Base-by-base conservation (phyloP, 2,113 vertebrate species). In the Piprites chloris region DNA sequence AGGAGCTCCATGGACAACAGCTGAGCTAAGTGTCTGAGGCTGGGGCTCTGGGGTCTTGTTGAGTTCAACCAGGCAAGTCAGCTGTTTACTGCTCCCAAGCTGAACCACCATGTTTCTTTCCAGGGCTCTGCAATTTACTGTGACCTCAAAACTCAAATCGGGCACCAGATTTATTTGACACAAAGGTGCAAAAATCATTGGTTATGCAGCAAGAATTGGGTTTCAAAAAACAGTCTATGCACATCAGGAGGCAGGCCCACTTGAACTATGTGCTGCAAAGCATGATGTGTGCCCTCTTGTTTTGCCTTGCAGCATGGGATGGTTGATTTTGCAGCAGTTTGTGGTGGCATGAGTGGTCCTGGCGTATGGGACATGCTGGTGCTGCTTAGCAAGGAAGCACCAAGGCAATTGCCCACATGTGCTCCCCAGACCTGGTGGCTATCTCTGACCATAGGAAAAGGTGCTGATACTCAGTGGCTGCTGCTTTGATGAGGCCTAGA, bases 231-330 rank as follows among this genome's bases (percentile, higher is more conserved):
- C 46, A 81, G 58, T 18, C 19, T 69, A 41, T 0, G 0, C 27
- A 47, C 14, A 4, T 8, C 1, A 2, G 42, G 24, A 76, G 33
- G 37, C 37, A 87, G 7, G 12, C 15, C 8, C 0, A 1, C 49
- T 87, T 49, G 13, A 2, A 0, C 11, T 49, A 32, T 4, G 37
- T n/a, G 33, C 28, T 44, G 19, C 59, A 53, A 67, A 73, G 52
- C 14, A 14, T 47, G 32, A 58, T 30, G 6, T 30, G 23, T 65
- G 49, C 32, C 42, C 39, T n/a, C 44, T 52, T 39, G 32, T 58
- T 49, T 50, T 27, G 50, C 33, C 33, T 63, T 91, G 67, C 59
- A 85, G 59, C 46, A 32, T 33, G 21, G 23, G 33, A 37, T 0
- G 0, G 35, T 30, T 72, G 44, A 46, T 44, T 44, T 13, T 30